Percentiles rank a stretch among this genome's conserved stretches.
Evolutionary conservation across 2,797 vertebrate genomes (phyloP).

Genomic region (Sebastes elongatus): DNA sequence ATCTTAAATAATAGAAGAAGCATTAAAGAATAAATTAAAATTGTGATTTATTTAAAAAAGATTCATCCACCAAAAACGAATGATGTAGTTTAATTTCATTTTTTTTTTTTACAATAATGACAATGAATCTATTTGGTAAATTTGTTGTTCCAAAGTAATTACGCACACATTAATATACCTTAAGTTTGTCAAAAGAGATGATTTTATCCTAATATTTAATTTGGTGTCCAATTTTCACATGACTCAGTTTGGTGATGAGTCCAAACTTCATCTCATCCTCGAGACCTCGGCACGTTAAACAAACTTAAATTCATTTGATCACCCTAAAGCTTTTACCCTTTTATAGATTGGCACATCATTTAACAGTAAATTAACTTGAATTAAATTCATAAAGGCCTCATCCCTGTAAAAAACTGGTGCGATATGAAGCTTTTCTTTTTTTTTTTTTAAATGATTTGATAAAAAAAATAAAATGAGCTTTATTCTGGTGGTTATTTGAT

Average conservation of each 20-base stretch:
- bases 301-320: background rate
- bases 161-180: background rate
- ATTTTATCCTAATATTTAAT: background rate
- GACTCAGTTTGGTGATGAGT: background rate
- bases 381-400: background rate
- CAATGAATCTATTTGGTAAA: background rate
- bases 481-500: background rate
- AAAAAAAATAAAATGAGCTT: background rate
- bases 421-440: too few relatives aligned
- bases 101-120: background rate
- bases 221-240: background rate
- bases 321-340: background rate
- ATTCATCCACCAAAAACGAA: background rate
- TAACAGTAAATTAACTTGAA: background rate
- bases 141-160: background rate
- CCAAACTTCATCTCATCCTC: background rate
- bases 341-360: background rate
- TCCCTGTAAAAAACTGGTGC: too few relatives aligned
- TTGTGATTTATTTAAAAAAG: rapidly evolving
- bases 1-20: background rate
- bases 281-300: background rate
- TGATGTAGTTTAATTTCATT: background rate
- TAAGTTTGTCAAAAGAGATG: background rate
- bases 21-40: background rate
- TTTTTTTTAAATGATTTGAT: too few relatives aligned